Conservation (phyloP, 2,888 invertebrate species). For the Sicus ferrugineus region DNA sequence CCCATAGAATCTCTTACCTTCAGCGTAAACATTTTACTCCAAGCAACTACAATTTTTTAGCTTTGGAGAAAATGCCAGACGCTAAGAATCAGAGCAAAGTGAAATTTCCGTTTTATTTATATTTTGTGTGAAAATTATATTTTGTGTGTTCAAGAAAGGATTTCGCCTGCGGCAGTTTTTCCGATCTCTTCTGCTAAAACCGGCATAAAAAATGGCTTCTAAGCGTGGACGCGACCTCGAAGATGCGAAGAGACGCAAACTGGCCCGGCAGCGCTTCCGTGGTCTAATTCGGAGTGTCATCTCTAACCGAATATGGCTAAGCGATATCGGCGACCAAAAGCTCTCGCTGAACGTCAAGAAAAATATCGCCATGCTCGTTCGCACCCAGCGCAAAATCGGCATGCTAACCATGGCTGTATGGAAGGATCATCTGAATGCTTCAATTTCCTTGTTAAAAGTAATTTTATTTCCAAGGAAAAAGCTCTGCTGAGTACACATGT, state of each 20-base stretch:
- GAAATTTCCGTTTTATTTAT: not conserved
- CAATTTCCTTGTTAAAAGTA: not conserved
- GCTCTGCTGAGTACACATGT: conserved; percentile 69
- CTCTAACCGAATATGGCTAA: conserved; percentile 64
- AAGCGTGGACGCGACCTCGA: conserved; percentile 43
- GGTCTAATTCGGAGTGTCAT: conserved; percentile 69
- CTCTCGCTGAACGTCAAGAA: conserved; percentile 56
- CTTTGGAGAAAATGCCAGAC: not conserved
- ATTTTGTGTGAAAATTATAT: not conserved
- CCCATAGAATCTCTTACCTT: too few relatives aligned
- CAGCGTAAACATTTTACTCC: too few relatives aligned
- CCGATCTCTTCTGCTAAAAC: not conserved
- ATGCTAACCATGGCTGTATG: conserved; percentile 66
- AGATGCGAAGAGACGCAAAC: conserved; percentile 58
- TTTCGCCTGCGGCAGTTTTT: too few relatives aligned
- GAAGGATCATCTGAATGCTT: not conserved
- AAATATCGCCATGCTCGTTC: conserved; percentile 68
- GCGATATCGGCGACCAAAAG: conserved; percentile 44
- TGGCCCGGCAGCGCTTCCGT: conserved; percentile 68
- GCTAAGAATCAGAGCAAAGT: not conserved
- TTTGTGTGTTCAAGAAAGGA: too few relatives aligned
- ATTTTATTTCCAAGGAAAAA: conserved; percentile 67
- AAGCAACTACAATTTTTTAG: not conserved
- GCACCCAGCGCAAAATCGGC: conserved; percentile 66
- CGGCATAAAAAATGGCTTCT: conserved; percentile 32